A percentile compares a stretch with the other conserved stretches of the same genome.
Conservation (phyloP, 2,888 invertebrate genomes). For the Tromatobia lineatoria region DNA sequence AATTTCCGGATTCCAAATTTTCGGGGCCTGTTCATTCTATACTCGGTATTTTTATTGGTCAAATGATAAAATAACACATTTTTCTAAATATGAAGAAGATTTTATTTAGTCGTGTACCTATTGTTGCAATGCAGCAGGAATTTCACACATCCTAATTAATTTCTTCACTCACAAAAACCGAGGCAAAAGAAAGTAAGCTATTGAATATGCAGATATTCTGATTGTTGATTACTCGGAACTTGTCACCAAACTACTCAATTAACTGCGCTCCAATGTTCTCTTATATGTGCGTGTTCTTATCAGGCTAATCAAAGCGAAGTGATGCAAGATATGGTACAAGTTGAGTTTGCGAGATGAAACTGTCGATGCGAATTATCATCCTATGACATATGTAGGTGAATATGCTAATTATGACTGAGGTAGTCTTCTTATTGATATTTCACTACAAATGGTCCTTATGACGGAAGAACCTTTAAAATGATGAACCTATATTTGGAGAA, state of each 20-base stretch:
- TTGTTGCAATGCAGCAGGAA: no score
- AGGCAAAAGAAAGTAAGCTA: not conserved
- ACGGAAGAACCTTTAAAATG: no score
- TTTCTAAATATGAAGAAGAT: no score
- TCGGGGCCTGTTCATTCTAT: no score
- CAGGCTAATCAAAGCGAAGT: not conserved
- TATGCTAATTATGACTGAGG: not conserved
- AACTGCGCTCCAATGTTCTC: not conserved
- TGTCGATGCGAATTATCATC: not conserved
- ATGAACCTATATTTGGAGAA: no score
- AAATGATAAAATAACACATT: no score
- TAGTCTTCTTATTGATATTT: no score
- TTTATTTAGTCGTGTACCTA: no score
- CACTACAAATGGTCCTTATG: no score
- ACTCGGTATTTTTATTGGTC: no score
- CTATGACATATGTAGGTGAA: not conserved
- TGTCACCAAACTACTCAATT: not conserved
- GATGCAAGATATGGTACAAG: not conserved
- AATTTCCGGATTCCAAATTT: no score
- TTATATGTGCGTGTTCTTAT: constrained; percentile 2
- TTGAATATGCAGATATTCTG: not conserved
- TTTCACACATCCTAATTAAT: not conserved
- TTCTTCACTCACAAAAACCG: not conserved
- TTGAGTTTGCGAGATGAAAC: not conserved
- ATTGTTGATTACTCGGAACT: not conserved